These are phyloP conservation scores for Galerucella calmariensis DNA, from an alignment of 2,888 invertebrate species.

Conservation along the genomic window DNA sequence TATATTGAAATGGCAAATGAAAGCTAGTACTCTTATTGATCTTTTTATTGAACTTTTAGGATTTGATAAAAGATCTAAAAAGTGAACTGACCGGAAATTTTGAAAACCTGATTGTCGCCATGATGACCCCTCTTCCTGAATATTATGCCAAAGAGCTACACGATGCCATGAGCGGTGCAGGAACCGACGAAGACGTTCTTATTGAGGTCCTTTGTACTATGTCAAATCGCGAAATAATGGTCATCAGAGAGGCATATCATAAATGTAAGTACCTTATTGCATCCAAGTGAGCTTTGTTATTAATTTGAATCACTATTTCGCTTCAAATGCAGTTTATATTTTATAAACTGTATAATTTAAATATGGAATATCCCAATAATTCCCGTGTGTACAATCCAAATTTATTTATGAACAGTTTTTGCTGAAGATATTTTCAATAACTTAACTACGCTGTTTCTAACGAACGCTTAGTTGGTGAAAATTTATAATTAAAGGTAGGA, in stretches of 20 bases:
- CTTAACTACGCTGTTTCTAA: too few species aligned
- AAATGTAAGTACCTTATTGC: slow-evolving; percentile 70
- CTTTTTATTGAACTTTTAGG: slow-evolving; percentile 58
- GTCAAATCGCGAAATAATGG: slow-evolving; percentile 84
- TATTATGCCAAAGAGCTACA: slow-evolving; percentile 87
- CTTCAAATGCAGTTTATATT: too few species aligned
- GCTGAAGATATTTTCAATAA: too few species aligned
- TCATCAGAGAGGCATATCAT: slow-evolving; percentile 82
- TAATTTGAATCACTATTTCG: too few species aligned
- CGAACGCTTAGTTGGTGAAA: too few species aligned
- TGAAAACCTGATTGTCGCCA: slow-evolving; percentile 82
- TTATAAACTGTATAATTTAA: too few species aligned
- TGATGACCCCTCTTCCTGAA: slow-evolving; percentile 87
- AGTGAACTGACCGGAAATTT: slow-evolving; percentile 91
- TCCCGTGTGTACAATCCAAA: too few species aligned
- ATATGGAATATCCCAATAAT: too few species aligned
- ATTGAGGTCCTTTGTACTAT: slow-evolving; percentile 91
- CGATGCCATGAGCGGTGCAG: slow-evolving; percentile 85
- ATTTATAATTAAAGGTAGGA: too few species aligned
- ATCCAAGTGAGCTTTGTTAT: too few species aligned
- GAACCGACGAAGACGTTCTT: slow-evolving; percentile 86
- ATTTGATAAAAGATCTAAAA: slow-evolving; percentile 84
- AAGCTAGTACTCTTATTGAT: not conserved
- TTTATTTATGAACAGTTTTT: too few species aligned
- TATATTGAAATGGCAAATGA: not conserved